A percentile compares a stretch with the other conserved stretches of the same genome.
Conservation (phyloP, 1,140 invertebrate species). For the Camponotus floridanus region DNA sequence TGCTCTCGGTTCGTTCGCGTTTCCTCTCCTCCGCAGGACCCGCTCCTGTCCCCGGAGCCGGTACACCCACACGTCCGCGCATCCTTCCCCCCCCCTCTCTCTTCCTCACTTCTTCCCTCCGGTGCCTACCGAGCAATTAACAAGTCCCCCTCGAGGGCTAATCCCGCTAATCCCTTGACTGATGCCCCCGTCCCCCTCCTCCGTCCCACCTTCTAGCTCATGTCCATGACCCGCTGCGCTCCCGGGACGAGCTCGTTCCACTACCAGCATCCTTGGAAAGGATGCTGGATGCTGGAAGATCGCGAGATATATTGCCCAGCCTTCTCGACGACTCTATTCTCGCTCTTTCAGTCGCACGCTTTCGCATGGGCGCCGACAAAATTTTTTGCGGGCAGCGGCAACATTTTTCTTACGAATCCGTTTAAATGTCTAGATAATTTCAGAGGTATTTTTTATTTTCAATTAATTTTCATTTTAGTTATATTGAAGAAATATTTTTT, state of each 20-base stretch:
- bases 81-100: neutral
- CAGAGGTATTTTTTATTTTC: too few relatives aligned
- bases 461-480: neutral
- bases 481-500: neutral
- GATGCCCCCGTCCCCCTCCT: slow-evolving; percentile 69
- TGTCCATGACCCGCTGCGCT: slow-evolving; percentile 67
- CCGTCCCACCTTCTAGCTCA: slow-evolving; percentile 38
- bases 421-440: neutral
- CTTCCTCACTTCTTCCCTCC: slow-evolving; percentile 26
- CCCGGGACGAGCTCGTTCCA: slow-evolving; percentile 57
- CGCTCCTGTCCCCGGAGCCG: slow-evolving; percentile 48
- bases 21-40: slow-evolving; percentile 41
- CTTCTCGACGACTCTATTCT: slow-evolving; percentile 61
- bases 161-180: slow-evolving; percentile 80
- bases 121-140: slow-evolving; percentile 78
- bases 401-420: neutral
- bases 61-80: slow-evolving; percentile 51
- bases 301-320: slow-evolving; percentile 49
- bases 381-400: slow-evolving; percentile 4
- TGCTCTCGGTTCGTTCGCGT: slow-evolving; percentile 49
- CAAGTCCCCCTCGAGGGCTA: slow-evolving; percentile 79
- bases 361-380: slow-evolving; percentile 37
- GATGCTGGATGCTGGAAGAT: slow-evolving; percentile 58
- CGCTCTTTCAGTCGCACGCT: slow-evolving; percentile 41
- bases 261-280: slow-evolving; percentile 70